Conservation (phyloP, 2,888 invertebrate species). For the Oasisia sp. region DNA sequence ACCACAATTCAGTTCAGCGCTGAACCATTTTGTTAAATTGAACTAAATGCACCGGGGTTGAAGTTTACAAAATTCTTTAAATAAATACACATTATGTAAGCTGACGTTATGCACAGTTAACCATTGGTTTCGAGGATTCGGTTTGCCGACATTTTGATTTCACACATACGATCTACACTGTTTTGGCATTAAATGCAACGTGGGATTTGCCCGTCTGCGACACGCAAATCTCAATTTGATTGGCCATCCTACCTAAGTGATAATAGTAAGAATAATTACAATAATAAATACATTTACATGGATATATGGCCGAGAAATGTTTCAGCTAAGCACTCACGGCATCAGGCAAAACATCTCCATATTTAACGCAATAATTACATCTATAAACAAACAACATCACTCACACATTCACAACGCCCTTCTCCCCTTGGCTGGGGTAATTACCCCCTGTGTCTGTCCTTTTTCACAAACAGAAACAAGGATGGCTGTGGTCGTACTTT, state of each 20-base stretch:
- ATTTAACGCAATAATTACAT: slow-evolving; percentile 12
- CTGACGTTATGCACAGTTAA: not conserved
- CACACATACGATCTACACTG: not conserved
- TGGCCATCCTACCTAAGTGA: not conserved
- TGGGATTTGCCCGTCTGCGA: not conserved
- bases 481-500: not conserved
- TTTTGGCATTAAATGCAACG: slow-evolving; percentile 13
- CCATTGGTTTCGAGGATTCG: too few species aligned
- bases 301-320: slow-evolving; percentile 17
- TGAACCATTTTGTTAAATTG: not conserved
- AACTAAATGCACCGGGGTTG: not conserved
- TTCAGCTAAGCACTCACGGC: not conserved
- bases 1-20: not conserved
- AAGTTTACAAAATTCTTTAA: not conserved
- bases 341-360: not conserved
- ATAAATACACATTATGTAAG: not conserved
- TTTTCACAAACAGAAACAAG: not conserved
- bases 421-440: not conserved
- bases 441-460: not conserved
- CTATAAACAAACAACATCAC: not conserved
- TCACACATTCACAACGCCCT: not conserved
- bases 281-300: slow-evolving; percentile 3
- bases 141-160: not conserved
- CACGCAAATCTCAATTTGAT: not conserved
- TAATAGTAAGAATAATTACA: not conserved